Base-by-base conservation (phyloP, 2,888 invertebrate species). In the Tiphia femorata region DNA sequence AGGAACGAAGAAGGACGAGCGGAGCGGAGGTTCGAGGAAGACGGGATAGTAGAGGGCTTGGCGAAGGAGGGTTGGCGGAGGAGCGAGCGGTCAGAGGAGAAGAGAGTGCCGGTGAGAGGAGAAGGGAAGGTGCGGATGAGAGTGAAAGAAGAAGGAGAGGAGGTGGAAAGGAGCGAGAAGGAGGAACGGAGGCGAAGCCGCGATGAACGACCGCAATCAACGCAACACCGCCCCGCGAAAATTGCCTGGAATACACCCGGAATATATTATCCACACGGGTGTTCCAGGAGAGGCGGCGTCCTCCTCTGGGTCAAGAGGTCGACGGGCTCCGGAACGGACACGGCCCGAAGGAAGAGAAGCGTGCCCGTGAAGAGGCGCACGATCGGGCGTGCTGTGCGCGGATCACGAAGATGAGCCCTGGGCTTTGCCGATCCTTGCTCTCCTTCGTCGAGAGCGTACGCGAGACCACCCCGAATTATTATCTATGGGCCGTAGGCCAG, bases 121-220 rank as follows among this genome's bases (percentile, higher is more conserved):
- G 30, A 43, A 47, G 40, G 44, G 53, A 50, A 21, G 58, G 54
- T 35, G 59, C 17, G 35, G 48, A 56, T 20, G 29, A 48, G 54
- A 44, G 40, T 20, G 51, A 23, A 47, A 29, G 30, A 19, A 14
- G 50, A 19, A 33, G 27, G 14, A 38, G 35, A 1, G 44, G 27
- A 12, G 33, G 41, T 38, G 46, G 43, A 44, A 21, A 30, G 49
- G 33, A 42, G 42, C 44, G 43, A 37, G 47, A 38, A 51, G 53
- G 57, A 52, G 62, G 57, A 57, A 57, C 57, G 61, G 66, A 65
- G 72, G 74, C 63, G 68, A 74, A 65, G 61, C 58, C 53, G 77
- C 78, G 77, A 79, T 80, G 78, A 73, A 79, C 79, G 80, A 78
- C 76, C 75, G 78, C 76, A 80, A 80, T 79, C 80, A 79, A 75